Base-by-base conservation (phyloP, 2,888 invertebrate genomes). In the Daptonema setosum region DNA sequence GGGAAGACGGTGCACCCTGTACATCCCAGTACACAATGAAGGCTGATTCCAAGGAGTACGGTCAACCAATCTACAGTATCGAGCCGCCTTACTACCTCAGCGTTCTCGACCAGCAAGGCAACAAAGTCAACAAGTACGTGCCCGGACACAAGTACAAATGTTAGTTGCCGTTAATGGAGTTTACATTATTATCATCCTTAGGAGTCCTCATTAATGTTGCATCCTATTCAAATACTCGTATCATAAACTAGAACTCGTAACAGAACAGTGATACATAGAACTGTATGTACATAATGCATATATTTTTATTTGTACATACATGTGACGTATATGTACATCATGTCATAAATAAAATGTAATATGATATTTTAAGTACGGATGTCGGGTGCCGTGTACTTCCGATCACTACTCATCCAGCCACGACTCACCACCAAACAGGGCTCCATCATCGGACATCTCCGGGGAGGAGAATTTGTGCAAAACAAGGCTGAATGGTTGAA, bases 341-440 rank as follows among this genome's bases (percentile, higher is more conserved):
- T 17, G 8, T 35, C 35, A 35, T 11, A 35, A 8, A 35, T 17
- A 35, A 35, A 8, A 17, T 35, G 8, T 48, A n/a, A n/a, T 8
- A 28, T 3, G 28, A 20, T 24, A 24, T 35, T 58, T 58, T 26
- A 50, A 58, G 58, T 58, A 26, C 52, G 28, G 8, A 20, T 58
- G 2, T 24, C 20, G 25, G 41, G 52, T 28, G 29, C 17, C 2
- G 35, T 50, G 22, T 24, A 41, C 2, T 48, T 58, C 30, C 47
- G 50, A 17, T 29, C n/a, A 14, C 56, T 56, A 22, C 25, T 58
- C n/a, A 45, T 58, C 2, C 58, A 58, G 29, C 48, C 58, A 1
- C 55, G 58, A 20, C 28, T 58, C 28, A 41, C 56, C 28, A 58
- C 58, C n/a, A 43, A 26, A 28, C 35, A 48, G 14, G 58, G 58